phyloP scores from a whole-genome alignment of 2,888 invertebrate species.

The Agriopis aurantiaria region DNA sequence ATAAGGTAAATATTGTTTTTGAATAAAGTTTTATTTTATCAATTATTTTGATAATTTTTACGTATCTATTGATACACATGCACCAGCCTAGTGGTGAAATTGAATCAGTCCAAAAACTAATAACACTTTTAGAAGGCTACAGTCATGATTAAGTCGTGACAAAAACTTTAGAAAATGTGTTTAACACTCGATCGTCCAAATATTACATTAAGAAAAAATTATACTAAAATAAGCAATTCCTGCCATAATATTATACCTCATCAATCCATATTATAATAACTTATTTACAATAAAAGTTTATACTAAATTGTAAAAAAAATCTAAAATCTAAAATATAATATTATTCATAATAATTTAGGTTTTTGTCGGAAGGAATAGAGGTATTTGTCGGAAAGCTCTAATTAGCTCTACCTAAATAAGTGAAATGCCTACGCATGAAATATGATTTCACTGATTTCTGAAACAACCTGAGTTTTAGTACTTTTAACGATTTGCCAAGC shows the following conservation, averaged over 20 bases:
- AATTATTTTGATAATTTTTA: not conserved
- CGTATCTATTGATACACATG: no score
- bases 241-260: not conserved
- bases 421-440: conserved; percentile 28
- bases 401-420: conserved; percentile 28
- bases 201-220: not conserved
- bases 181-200: not conserved
- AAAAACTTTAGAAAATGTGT: not conserved
- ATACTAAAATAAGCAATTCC: no score
- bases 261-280: not conserved
- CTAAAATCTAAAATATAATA: not conserved
- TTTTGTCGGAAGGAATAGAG: not conserved
- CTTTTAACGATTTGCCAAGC: conserved; percentile 49
- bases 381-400: conserved; percentile 32
- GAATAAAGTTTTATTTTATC: not conserved
- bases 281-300: no score
- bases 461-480: conserved; percentile 38
- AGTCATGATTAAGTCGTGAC: no score
- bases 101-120: no score
- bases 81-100: no score
- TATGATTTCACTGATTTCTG: conserved; percentile 22
- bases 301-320: not conserved
- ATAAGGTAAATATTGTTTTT: not conserved
- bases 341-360: conserved; percentile 1
- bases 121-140: no score